phyloP scores from a whole-genome alignment of 2,888 invertebrate species.

The Tinea semifulvella region DNA sequence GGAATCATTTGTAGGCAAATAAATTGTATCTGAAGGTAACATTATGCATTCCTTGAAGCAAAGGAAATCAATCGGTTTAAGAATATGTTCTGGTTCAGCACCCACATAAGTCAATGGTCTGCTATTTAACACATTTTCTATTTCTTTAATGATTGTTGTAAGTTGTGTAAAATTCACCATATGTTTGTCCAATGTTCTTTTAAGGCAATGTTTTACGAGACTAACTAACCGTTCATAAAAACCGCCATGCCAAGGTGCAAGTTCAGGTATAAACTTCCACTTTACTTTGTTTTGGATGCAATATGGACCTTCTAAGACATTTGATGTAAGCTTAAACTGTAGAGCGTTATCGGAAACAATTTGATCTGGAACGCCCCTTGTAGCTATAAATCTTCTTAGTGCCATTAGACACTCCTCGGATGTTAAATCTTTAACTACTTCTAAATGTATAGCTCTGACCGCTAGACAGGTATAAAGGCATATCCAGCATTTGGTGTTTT shows the following conservation, averaged over 20 bases:
- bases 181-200: conserved; percentile 18
- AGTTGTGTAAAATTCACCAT: conserved; percentile 16
- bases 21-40: background rate
- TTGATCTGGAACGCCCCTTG: conserved; percentile 14
- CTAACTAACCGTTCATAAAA: conserved; percentile 20
- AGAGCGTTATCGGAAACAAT: conserved; percentile 19
- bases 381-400: conserved; percentile 13
- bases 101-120: conserved; percentile 18
- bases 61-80: conserved; percentile 18
- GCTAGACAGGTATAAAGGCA: conserved; percentile 12
- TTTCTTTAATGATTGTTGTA: conserved; percentile 17
- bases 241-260: conserved; percentile 22
- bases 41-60: background rate
- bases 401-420: conserved; percentile 18
- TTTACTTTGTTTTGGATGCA: conserved; percentile 16
- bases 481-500: conserved; percentile 11
- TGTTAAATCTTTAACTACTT: conserved; percentile 16
- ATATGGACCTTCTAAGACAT: conserved; percentile 16
- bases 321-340: conserved; percentile 17
- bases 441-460: conserved; percentile 17
- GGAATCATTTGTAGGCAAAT: too few species aligned
- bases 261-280: conserved; percentile 21
- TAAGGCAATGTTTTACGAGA: conserved; percentile 17
- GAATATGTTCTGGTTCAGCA: conserved; percentile 15
- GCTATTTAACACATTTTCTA: conserved; percentile 18